Conservation (phyloP, 2,113 vertebrate genomes). For the Scomber colias region DNA sequence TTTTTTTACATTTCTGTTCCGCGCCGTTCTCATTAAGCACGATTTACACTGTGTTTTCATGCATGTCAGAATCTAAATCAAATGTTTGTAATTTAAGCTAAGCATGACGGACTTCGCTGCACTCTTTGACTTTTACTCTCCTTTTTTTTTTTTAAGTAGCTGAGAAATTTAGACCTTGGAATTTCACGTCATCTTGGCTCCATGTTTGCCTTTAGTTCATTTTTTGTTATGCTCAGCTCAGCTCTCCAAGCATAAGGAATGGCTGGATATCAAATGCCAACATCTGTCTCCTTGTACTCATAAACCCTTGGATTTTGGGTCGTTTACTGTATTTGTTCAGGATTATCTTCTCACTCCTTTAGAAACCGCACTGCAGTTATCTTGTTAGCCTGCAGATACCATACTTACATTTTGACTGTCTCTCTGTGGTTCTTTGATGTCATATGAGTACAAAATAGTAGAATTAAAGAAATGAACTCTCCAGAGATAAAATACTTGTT, state of each 20-base stretch:
- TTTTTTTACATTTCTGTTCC: not conserved
- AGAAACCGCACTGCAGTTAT: slow-evolving; percentile 6
- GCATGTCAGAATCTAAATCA: not conserved
- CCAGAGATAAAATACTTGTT: not conserved
- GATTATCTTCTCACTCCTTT: slow-evolving; percentile 38
- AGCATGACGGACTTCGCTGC: not conserved
- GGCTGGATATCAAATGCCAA: slow-evolving; percentile 21
- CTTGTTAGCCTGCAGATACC: slow-evolving; percentile 3
- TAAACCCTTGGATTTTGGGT: slow-evolving; percentile 26
- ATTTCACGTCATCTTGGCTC: slow-evolving; percentile 45
- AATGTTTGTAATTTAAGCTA: not conserved
- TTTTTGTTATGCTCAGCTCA: slow-evolving; percentile 19
- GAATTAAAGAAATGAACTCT: not conserved
- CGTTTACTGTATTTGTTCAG: slow-evolving; percentile 31
- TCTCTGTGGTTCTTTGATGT: not conserved
- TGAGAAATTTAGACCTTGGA: slow-evolving; percentile 40
- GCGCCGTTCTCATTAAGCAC: not conserved
- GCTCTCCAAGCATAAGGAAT: slow-evolving; percentile 30
- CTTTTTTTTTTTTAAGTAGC: not conserved
- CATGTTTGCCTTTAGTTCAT: slow-evolving; percentile 16
- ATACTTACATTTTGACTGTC: not conserved
- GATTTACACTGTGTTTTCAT: slow-evolving; percentile 5
- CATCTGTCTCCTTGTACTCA: slow-evolving; percentile 42
- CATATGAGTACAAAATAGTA: not conserved
- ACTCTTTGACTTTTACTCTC: not conserved